Conservation (phyloP, 2,888 invertebrate species). For the Abrostola triplasia region DNA sequence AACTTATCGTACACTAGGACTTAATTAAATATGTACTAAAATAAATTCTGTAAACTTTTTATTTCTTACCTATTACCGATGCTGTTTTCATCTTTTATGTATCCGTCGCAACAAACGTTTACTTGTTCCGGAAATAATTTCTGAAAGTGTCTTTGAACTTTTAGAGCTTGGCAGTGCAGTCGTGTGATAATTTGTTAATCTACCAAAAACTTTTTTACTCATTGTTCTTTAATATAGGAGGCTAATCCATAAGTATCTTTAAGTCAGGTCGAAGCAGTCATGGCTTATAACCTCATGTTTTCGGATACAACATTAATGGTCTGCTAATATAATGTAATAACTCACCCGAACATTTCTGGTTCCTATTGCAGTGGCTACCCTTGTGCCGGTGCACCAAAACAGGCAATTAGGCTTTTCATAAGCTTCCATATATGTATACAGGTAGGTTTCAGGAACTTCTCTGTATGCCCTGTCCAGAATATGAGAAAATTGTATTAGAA, state of each 20-base stretch:
- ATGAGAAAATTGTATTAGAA: background rate
- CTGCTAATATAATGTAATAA: background rate
- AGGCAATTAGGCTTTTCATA: slow-evolving; percentile 49
- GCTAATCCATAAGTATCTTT: background rate
- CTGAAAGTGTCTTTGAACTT: slow-evolving; percentile 40
- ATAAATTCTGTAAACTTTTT: background rate
- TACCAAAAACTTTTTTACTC: too few relatives aligned
- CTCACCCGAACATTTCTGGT: slow-evolving; percentile 50
- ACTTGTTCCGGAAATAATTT: slow-evolving; percentile 42
- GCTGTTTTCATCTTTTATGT: slow-evolving; percentile 37
- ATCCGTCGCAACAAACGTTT: slow-evolving; percentile 56
- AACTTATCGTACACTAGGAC: background rate
- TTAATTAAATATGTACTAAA: too few relatives aligned
- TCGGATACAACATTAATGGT: background rate
- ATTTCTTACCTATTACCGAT: slow-evolving; percentile 38
- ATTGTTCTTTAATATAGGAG: background rate
- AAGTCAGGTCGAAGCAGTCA: background rate
- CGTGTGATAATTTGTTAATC: too few relatives aligned
- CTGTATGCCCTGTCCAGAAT: slow-evolving; percentile 31
- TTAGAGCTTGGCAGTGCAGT: background rate
- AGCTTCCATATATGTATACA: slow-evolving; percentile 52
- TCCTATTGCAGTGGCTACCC: slow-evolving; percentile 47
- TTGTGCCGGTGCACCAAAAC: slow-evolving; percentile 54
- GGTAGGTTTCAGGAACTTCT: slow-evolving; percentile 54
- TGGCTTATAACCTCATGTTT: background rate